These are phyloP conservation scores for Falco concolor DNA, from an alignment of 2,797 vertebrate species.

Conservation along the genomic window DNA sequence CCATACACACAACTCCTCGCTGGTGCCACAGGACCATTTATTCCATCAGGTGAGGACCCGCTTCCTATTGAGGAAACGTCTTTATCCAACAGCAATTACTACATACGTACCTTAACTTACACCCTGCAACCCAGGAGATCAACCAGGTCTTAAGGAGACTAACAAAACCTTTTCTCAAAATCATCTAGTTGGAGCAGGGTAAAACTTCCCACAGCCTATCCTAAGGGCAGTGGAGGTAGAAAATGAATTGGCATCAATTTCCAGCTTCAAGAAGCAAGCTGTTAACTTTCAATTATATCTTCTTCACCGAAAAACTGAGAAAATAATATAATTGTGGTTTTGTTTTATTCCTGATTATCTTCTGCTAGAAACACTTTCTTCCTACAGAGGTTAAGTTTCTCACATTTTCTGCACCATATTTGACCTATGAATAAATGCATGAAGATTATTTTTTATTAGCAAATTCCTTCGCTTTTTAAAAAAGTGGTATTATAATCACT, in stretches of 20 bases:
- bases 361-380: background rate
- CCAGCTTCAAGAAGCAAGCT: background rate
- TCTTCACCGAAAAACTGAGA: background rate
- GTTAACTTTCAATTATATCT: background rate
- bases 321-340: background rate
- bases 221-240: background rate
- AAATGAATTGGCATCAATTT: background rate
- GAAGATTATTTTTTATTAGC: slow-evolving; percentile 46
- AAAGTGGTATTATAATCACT: slow-evolving; percentile 47
- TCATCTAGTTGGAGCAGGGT: background rate
- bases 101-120: background rate
- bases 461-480: slow-evolving; percentile 55
- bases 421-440: slow-evolving; percentile 27
- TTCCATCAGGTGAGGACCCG: background rate
- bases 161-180: background rate
- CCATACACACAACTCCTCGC: background rate
- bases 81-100: background rate
- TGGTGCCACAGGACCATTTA: background rate
- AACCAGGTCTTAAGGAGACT: background rate
- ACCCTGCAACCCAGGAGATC: background rate
- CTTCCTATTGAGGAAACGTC: background rate
- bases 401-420: background rate
- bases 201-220: background rate
- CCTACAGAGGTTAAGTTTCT: background rate
- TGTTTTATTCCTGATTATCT: background rate